Percentiles rank a stretch among this genome's conserved stretches.
phyloP scores from a whole-genome alignment of 2,797 vertebrate species.

The Coreius guichenoti region DNA sequence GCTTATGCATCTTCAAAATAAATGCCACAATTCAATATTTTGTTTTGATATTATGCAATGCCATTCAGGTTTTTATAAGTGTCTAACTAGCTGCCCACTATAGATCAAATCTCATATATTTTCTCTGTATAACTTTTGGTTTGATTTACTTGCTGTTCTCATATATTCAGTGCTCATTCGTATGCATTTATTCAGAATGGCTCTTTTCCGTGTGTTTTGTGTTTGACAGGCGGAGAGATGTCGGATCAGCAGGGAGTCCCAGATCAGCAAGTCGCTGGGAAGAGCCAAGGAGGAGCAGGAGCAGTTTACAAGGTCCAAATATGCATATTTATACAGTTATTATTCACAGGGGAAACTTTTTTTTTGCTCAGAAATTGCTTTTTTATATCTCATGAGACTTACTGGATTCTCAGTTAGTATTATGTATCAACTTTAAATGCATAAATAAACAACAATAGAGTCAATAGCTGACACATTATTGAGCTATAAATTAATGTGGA shows the following conservation, averaged over 20 bases:
- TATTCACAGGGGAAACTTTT: not conserved
- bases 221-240: constrained; percentile 73
- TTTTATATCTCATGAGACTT: not conserved
- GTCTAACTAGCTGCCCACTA: too few species aligned
- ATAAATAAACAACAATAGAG: not conserved
- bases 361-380: not conserved
- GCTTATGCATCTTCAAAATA: not conserved
- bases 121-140: not conserved
- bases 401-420: not conserved
- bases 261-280: constrained; percentile 86
- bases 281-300: constrained; percentile 82
- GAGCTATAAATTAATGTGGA: not conserved
- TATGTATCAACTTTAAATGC: not conserved
- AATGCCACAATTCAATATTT: not conserved
- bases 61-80: not conserved
- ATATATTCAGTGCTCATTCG: not conserved
- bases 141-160: not conserved
- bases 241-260: constrained; percentile 84
- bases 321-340: not conserved
- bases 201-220: not conserved
- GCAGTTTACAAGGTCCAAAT: constrained; percentile 82
- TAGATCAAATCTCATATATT: not conserved
- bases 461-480: not conserved
- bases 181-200: not conserved
- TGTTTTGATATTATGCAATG: not conserved